Base-by-base conservation (phyloP, 2,797 vertebrate species). In the Synanceia verrucosa region DNA sequence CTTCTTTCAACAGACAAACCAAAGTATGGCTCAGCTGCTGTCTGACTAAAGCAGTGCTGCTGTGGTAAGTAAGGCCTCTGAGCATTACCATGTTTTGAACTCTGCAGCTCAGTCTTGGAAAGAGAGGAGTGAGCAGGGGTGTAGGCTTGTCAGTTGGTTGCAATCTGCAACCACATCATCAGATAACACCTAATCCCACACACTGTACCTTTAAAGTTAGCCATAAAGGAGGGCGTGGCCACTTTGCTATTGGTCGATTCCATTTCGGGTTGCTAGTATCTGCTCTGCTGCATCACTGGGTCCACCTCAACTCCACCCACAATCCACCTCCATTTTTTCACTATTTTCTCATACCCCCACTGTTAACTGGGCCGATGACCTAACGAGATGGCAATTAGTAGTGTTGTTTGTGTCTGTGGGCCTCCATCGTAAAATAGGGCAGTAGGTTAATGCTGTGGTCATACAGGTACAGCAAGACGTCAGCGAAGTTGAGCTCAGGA, bases 381-480 rank as follows among this genome's bases (percentile, higher is more conserved):
- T 65, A 85, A 86, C 63, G 58, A 72, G 70, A 76, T 73, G 31
- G 24, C 41, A 73, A 33, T 77, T 78, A 81, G 66, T 71, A 39
- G 53, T 70, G 76, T 66, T 68, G 74, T 85, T 86, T 78, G 74
- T 73, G 74, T 86, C 51, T 43, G 62, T 33, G 66, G 48, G 53
- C 67, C 66, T 75, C 70, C 51, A 43, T 59, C 16, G 36, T 62
- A 50, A 90, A 82, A 76, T 85, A 83, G 88, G 85, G 55, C 84
- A 86, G 84, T 84, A 81, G 86, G 86, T 76, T 89, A 85, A 85
- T 82, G 60, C 78, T 69, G 59, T 57, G 65, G 57, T 51, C 58
- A 41, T 13, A 9, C 76, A 70, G 69, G 59, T 78, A 77, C 64
- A 65, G 50, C 14, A 58, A 73, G 43, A 58, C 2, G 3, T 50